Conservation (phyloP, 2,888 invertebrate genomes). For the Blera fallax region DNA sequence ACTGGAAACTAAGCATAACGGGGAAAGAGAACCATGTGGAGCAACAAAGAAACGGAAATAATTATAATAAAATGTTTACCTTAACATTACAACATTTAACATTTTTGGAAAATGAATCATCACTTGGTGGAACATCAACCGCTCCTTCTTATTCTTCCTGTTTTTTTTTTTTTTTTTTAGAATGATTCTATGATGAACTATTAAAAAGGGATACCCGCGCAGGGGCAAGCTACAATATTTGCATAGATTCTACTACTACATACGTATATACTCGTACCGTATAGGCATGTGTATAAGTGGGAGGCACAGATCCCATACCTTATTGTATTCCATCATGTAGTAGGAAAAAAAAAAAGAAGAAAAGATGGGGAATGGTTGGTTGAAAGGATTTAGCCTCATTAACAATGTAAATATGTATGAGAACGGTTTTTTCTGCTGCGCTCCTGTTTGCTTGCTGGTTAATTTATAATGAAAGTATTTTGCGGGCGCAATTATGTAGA, state of each 20-base stretch:
- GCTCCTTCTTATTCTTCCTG: background rate
- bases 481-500: conserved; percentile 47
- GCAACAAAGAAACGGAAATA: conserved; percentile 10
- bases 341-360: background rate
- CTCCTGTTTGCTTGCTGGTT: conserved; percentile 23
- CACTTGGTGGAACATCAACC: background rate
- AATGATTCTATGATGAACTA: background rate
- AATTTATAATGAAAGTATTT: conserved; percentile 54
- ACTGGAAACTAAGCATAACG: background rate
- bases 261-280: too few species aligned
- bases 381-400: conserved; percentile 66
- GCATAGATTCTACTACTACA: background rate
- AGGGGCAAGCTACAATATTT: background rate
- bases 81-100: conserved; percentile 17
- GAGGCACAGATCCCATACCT: background rate
- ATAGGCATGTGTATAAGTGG: background rate
- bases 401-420: conserved; percentile 63
- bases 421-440: conserved; percentile 16
- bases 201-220: background rate
- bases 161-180: background rate
- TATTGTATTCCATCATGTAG: conserved; percentile 1
- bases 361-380: background rate
- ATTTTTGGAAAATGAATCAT: conserved; percentile 4
- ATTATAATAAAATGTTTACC: conserved; percentile 33
- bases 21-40: background rate